Evolutionary conservation across 2,888 invertebrate genomes (phyloP), one percentile per base, ranked within the genome.

Genomic region (Strigamia maritima): DNA sequence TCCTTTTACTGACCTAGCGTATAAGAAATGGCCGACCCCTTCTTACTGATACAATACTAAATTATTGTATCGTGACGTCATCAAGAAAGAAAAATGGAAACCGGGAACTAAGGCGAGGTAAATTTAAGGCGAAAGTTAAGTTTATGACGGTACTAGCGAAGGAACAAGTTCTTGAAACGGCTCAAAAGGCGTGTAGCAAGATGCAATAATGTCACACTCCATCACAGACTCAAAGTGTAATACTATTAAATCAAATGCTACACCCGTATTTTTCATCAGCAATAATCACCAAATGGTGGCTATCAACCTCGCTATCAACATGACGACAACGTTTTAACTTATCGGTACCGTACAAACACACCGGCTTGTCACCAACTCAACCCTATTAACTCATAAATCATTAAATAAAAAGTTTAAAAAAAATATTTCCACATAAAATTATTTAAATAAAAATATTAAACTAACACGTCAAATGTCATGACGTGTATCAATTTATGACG

Each of bases 11-110:
- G 54, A 54, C 54, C 54, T 54, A 54, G 19, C n/a, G 54, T n/a
- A 54, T 54, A 54, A 54, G 54, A 54, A 54, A 54, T 54, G 54
- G 54, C 54, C 54, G 54, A 54, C 54, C 54, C 54, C 54, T 54
- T 54, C 54, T 54, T 54, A 54, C n/a, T 54, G 54, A 54, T 54
- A 54, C 54, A 54, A 54, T 54, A 54, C 19, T 54, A 54, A 54
- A 54, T 54, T 54, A 54, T 54, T 54, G 54, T 54, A 54, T 54
- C 54, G 54, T 54, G 54, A 54, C 54, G 54, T 54, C 54, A 54
- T 54, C 54, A 54, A 19, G 19, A 6, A 8, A 54, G 54, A 54
- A 54, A 54, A 54, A 54, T 54, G 54, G 22, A 54, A 54, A 54
- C 35, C 54, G 54, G 22, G 54, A 54, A 54, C 16, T 54, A 54